Percentiles rank a stretch among this genome's conserved stretches.
Evolutionary conservation across 2,113 vertebrate genomes (phyloP).

Genomic region (Dendrocopos noguchii): DNA sequence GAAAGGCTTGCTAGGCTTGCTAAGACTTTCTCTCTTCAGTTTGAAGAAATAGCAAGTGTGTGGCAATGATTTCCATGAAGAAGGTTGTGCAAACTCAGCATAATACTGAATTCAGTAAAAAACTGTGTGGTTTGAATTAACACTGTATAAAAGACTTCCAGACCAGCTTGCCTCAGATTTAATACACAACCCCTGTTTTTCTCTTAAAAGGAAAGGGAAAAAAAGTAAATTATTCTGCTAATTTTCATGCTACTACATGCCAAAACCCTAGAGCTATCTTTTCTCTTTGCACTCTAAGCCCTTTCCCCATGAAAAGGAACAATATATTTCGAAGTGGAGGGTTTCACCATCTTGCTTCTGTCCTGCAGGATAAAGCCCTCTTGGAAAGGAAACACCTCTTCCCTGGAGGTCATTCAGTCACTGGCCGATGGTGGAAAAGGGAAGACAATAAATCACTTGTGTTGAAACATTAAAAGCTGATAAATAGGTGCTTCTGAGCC

Average conservation of each 20-base stretch:
- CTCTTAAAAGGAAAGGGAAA: background rate
- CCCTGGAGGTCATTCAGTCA: background rate
- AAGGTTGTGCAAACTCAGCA: conserved; percentile 67
- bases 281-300: background rate
- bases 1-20: conserved; percentile 76
- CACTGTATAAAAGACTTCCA: conserved; percentile 34
- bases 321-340: background rate
- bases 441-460: conserved; percentile 9
- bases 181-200: background rate
- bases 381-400: conserved; percentile 11
- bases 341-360: background rate
- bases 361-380: conserved; percentile 19
- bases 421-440: background rate
- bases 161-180: conserved; percentile 10
- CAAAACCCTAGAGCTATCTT: background rate
- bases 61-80: conserved; percentile 79
- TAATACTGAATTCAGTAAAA: conserved; percentile 77
- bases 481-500: conserved; percentile 24
- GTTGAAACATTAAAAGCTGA: conserved; percentile 18
- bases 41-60: conserved; percentile 77
- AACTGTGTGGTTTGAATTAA: conserved; percentile 50
- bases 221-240: background rate
- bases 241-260: background rate
- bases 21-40: conserved; percentile 75
- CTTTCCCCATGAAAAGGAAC: conserved; percentile 1